These are phyloP conservation scores for Heterodera carotae DNA, from an alignment of 1,140 invertebrate genomes.

Conservation along the genomic window DNA sequence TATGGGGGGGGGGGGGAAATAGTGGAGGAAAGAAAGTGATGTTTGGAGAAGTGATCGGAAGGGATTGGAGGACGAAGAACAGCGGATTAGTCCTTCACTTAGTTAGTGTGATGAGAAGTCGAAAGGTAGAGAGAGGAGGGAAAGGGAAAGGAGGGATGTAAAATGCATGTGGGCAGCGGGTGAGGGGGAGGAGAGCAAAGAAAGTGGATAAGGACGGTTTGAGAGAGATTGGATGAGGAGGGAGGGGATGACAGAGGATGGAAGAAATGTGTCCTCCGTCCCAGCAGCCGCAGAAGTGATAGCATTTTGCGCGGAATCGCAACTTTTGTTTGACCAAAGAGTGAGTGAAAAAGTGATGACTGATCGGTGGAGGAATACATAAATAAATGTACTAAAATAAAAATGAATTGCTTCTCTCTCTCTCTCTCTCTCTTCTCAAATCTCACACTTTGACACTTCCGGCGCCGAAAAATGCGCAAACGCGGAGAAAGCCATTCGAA, in stretches of 20 bases:
- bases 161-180: too few relatives aligned
- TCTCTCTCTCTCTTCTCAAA: background rate
- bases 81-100: background rate
- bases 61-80: background rate
- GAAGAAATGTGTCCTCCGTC: too few relatives aligned
- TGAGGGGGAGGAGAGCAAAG: background rate
- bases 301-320: too few relatives aligned
- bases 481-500: background rate
- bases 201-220: background rate
- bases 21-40: background rate
- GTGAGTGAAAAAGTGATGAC: too few relatives aligned
- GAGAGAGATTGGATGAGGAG: background rate
- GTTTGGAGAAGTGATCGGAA: background rate
- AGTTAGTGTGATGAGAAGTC: too few relatives aligned
- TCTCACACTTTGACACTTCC: constrained; percentile 22
- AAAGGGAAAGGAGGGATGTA: too few relatives aligned
- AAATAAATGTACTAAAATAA: constrained; percentile 8
- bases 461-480: constrained; percentile 2
- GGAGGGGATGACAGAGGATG: too few relatives aligned
- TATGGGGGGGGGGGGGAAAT: background rate
- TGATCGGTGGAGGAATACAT: too few relatives aligned
- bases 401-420: background rate
- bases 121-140: background rate
- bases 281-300: too few relatives aligned
- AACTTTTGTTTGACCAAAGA: too few relatives aligned